phyloP scores from a whole-genome alignment of 2,888 invertebrate genomes.

The Sinhomidia bicolor region DNA sequence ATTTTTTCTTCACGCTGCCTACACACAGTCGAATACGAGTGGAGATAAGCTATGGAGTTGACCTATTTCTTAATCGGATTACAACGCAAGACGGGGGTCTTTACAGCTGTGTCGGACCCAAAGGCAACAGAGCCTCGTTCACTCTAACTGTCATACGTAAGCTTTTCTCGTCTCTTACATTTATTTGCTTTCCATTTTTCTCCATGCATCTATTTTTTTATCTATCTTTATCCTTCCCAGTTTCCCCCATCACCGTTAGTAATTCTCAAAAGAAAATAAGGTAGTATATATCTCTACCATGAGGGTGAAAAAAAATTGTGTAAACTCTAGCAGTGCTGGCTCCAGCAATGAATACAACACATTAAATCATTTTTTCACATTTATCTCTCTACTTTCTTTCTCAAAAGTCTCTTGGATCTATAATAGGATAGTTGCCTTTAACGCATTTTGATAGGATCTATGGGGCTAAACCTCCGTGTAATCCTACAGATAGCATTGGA shows the following conservation, averaged over 20 bases:
- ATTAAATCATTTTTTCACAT: constrained; percentile 63
- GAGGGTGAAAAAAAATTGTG: constrained; percentile 4
- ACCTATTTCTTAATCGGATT: constrained; percentile 79
- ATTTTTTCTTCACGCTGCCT: constrained; percentile 11
- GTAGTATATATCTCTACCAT: too few relatives aligned
- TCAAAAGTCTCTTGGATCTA: not conserved
- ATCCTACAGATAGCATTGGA: constrained; percentile 53
- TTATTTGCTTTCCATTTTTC: constrained; percentile 35
- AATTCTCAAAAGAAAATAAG: not conserved
- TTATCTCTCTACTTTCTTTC: not conserved
- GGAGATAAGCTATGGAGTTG: constrained; percentile 78
- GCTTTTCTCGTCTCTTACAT: constrained; percentile 51
- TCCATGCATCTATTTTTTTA: not conserved
- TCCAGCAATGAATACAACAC: constrained; percentile 2
- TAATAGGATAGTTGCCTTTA: not conserved
- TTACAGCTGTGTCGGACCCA: constrained; percentile 77
- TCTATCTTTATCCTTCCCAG: not conserved
- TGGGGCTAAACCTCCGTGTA: constrained; percentile 23
- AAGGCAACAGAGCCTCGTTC: constrained; percentile 75
- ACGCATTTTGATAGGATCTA: not conserved
- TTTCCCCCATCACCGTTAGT: not conserved
- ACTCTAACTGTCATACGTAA: constrained; percentile 80
- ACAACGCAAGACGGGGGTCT: constrained; percentile 78
- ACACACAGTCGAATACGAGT: constrained; percentile 77
- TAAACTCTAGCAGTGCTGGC: not conserved